Evolutionary conservation across 2,113 vertebrate genomes (phyloP).

Genomic region (Orthochromis malagaraziensis): DNA sequence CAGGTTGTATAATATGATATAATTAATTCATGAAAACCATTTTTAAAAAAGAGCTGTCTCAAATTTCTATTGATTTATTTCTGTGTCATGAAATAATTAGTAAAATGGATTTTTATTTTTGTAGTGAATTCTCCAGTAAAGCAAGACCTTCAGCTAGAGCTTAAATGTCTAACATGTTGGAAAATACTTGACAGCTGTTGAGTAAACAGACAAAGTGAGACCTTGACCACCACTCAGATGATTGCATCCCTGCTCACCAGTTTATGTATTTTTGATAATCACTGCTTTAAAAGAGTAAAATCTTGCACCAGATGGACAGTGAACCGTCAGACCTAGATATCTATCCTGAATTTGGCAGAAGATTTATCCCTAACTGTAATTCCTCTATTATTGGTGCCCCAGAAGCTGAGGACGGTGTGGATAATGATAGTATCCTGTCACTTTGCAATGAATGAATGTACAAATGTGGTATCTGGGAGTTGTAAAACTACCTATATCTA

Average conservation of each 20-base stretch:
- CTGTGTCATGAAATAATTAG: background rate
- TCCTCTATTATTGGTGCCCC: background rate
- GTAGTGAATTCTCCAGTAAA: background rate
- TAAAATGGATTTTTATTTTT: background rate
- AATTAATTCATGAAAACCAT: background rate
- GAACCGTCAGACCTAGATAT: background rate
- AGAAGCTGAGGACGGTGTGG: background rate
- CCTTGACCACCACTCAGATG: background rate
- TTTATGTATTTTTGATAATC: background rate
- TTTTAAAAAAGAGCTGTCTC: background rate
- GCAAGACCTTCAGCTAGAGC: background rate
- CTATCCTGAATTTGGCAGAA: background rate
- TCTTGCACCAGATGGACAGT: background rate
- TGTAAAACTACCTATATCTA: background rate
- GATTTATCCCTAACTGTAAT: conserved; percentile 8
- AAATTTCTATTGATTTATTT: background rate
- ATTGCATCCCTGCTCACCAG: background rate
- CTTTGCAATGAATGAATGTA: background rate
- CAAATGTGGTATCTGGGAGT: background rate
- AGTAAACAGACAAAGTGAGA: background rate
- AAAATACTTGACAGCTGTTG: background rate
- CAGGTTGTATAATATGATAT: background rate
- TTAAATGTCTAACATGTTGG: background rate
- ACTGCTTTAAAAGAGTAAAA: background rate
- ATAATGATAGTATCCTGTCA: background rate